Base-by-base conservation (phyloP, 1,140 invertebrate species). In the Cylas formicarius region DNA sequence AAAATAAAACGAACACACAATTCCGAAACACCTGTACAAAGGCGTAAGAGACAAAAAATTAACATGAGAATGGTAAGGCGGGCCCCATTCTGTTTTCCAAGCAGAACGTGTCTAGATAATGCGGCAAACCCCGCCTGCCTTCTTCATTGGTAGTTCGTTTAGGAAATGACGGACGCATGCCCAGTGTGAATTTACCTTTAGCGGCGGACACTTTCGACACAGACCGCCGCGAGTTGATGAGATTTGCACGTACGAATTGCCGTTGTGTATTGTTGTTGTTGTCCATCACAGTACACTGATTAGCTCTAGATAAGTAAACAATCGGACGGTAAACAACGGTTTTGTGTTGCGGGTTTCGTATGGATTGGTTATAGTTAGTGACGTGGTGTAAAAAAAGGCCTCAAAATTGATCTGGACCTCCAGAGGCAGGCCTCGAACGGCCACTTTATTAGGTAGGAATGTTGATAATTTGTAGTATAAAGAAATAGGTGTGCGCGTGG, bases 351-450 rank as follows among this genome's bases (percentile, higher is more conserved):
- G 39, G 29, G 32, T 9, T 11, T 24, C 21, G 33, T 11, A 33
- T 20, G 9, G 31, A 11, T 37, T 45, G 13, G 33, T 24, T 36
- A 14, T 36, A 29, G 4, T 37, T 44, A 39, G 45, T 48, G 44
- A 40, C 33, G 38, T 10, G 48, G 40, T 44, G 44, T 5, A 23
- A 7, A 26, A 38, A 56, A 62, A 63, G 45, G 61, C 60, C 46
- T 61, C 63, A 66, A 62, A 56, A 66, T 65, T 65, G 64, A 66
- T 63, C 62, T 66, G 53, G 62, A 66, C 47, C 56, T 66, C 53
- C 64, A 66, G 39, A 44, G 64, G 34, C 64, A 66, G 64, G 64
- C 61, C 64, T 55, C 58, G 14, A 60, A 56, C 53, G 64, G 62
- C 64, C 64, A 66, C 50, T 66, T 66, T 44, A 64, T 66, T 32